These are phyloP conservation scores for Apotomis betuletana DNA, from an alignment of 2,888 invertebrate genomes.

Conservation along the genomic window DNA sequence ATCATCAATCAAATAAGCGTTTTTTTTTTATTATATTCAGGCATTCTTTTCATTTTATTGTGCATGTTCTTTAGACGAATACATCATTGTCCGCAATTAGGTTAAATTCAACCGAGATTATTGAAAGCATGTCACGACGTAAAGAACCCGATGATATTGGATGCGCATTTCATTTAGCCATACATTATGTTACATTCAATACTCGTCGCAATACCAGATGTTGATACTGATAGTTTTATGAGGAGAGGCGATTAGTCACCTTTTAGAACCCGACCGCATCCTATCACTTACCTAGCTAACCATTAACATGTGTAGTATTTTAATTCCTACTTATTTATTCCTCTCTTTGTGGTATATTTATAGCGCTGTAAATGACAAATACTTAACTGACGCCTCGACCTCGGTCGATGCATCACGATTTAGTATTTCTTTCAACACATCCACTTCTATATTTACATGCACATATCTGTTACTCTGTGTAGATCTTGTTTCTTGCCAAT, in stretches of 20 bases:
- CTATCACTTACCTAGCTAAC: slow-evolving; percentile 10
- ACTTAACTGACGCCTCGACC: slow-evolving; percentile 14
- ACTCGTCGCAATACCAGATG: slow-evolving; percentile 2
- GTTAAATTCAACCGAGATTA: slow-evolving; percentile 52
- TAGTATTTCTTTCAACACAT: slow-evolving; percentile 9
- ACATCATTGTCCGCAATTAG: slow-evolving; percentile 37
- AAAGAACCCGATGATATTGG: slow-evolving; percentile 57
- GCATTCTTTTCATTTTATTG: slow-evolving; percentile 41
- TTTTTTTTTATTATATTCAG: slow-evolving; percentile 23
- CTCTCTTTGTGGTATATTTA: slow-evolving; percentile 1
- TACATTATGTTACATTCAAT: slow-evolving; percentile 11
- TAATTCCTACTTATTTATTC: slow-evolving; percentile 9
- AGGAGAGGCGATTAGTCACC: slow-evolving; percentile 6
- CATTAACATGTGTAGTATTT: slow-evolving; percentile 22
- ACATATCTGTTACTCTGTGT: slow-evolving; percentile 10
- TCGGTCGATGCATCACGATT: not conserved
- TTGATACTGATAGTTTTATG: slow-evolving; percentile 1
- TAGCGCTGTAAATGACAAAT: slow-evolving; percentile 18
- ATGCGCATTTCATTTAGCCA: slow-evolving; percentile 79
- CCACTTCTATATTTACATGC: slow-evolving; percentile 19
- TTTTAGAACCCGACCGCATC: slow-evolving; percentile 21
- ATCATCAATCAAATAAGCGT: slow-evolving; percentile 22
- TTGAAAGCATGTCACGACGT: slow-evolving; percentile 63
- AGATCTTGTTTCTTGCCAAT: slow-evolving; percentile 52
- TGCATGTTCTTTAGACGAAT: slow-evolving; percentile 67